Conservation (phyloP, 35 echinoderm and acorn worm genomes). For the Holothuria glaberrima region DNA sequence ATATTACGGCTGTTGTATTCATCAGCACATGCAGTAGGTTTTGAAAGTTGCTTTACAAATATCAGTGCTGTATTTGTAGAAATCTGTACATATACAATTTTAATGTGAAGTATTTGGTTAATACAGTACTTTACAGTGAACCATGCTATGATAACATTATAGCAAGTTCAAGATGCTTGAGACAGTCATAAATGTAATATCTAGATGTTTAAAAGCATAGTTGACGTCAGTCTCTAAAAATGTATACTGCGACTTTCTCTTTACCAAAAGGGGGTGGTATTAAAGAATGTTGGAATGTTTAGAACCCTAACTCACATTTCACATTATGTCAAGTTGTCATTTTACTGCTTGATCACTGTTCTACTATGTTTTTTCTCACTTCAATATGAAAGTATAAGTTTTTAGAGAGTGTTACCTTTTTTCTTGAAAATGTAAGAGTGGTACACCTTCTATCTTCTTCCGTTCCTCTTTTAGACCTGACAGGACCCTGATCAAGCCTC, state of each 20-base stretch:
- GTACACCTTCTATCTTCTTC: background rate
- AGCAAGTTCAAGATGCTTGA: too few relatives aligned
- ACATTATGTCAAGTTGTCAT: background rate
- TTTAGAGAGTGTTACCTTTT: background rate
- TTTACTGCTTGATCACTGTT: background rate
- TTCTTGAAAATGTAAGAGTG: too few relatives aligned
- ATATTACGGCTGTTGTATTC: background rate
- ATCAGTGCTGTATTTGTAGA: too few relatives aligned
- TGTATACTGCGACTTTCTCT: too few relatives aligned
- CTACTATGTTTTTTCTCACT: background rate
- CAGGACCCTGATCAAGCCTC: conserved; percentile 5
- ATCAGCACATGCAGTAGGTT: background rate
- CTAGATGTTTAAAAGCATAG: too few relatives aligned
- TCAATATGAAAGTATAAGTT: background rate
- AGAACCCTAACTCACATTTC: background rate
- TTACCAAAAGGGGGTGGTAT: too few relatives aligned
- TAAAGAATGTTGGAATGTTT: background rate
- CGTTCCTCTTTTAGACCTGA: conserved; percentile 18
- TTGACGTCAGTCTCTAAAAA: too few relatives aligned
- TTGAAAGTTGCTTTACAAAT: background rate
- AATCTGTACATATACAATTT: too few relatives aligned
- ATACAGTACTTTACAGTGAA: too few relatives aligned
- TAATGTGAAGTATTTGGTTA: too few relatives aligned
- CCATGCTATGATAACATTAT: too few relatives aligned
- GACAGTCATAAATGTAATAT: too few relatives aligned